phyloP scores from a whole-genome alignment of 2,888 invertebrate genomes.

The Drosophila gaucha region DNA sequence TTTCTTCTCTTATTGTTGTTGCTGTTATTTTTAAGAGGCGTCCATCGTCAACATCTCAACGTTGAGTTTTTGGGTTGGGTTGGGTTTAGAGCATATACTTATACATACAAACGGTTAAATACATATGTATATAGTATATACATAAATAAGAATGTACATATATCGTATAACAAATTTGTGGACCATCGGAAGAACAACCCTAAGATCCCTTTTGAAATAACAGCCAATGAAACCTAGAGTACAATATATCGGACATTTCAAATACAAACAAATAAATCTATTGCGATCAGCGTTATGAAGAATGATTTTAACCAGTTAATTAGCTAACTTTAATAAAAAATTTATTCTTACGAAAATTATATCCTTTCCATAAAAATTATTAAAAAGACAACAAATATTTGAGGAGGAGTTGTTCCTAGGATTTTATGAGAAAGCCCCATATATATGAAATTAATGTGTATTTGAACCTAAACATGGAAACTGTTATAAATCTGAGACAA shows the following conservation, averaged over 20 bases:
- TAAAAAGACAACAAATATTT: too few species aligned
- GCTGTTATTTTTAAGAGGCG: constrained; percentile 76
- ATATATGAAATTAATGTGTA: too few species aligned
- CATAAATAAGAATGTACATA: constrained; percentile 5
- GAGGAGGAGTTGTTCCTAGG: too few species aligned
- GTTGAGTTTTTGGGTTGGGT: constrained; percentile 62
- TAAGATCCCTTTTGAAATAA: neutral
- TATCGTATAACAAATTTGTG: constrained; percentile 8
- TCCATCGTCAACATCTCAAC: constrained; percentile 74
- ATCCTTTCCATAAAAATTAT: too few species aligned
- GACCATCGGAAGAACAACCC: constrained; percentile 9
- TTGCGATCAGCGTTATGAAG: too few species aligned
- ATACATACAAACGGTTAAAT: constrained; percentile 1
- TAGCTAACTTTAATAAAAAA: too few species aligned
- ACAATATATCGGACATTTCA: neutral
- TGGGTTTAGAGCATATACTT: constrained; percentile 48
- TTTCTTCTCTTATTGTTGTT: constrained; percentile 18
- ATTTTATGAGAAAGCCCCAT: too few species aligned
- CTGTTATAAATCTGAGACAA: too few species aligned
- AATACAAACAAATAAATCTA: too few species aligned
- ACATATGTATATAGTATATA: constrained; percentile 2
- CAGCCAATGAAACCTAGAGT: neutral
- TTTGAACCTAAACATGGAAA: too few species aligned
- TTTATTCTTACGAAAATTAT: too few species aligned
- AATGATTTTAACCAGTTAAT: too few species aligned